These are phyloP conservation scores for Gadopsis bispinosus DNA, from an alignment of 2,797 vertebrate species.

Conservation along the genomic window DNA sequence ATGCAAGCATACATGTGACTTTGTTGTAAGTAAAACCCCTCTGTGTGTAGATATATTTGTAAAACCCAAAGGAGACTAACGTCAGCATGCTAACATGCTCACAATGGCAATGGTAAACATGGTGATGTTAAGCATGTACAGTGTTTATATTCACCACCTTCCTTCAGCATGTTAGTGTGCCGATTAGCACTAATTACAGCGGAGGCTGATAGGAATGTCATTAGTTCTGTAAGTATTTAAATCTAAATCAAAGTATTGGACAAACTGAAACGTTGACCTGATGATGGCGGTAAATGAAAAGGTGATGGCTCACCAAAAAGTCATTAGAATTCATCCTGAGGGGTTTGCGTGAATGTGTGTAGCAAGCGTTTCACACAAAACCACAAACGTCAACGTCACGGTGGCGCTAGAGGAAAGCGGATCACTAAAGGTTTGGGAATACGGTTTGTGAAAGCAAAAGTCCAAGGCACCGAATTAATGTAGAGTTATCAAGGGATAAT, in stretches of 20 bases:
- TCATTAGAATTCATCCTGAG: slow-evolving; percentile 13
- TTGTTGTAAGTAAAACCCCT: background rate
- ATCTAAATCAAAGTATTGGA: background rate
- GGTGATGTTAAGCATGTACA: background rate
- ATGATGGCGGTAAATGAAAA: background rate
- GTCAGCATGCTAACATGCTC: too few species aligned
- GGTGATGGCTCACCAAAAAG: background rate
- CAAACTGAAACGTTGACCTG: background rate
- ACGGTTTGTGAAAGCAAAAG: slow-evolving; percentile 27
- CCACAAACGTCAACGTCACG: background rate
- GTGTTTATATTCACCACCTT: background rate
- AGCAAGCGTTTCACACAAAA: background rate
- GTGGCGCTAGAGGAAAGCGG: background rate
- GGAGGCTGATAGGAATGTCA: background rate
- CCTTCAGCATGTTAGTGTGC: background rate
- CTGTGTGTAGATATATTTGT: background rate
- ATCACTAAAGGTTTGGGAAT: background rate
- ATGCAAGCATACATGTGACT: background rate
- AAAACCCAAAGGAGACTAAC: background rate
- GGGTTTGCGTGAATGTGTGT: background rate
- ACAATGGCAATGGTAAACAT: too few species aligned
- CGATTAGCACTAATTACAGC: background rate
- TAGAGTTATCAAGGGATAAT: background rate
- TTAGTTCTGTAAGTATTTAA: background rate
- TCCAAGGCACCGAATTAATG: slow-evolving; percentile 56